Conservation (phyloP, 2,888 invertebrate species). For the Tetanocera ferruginea region DNA sequence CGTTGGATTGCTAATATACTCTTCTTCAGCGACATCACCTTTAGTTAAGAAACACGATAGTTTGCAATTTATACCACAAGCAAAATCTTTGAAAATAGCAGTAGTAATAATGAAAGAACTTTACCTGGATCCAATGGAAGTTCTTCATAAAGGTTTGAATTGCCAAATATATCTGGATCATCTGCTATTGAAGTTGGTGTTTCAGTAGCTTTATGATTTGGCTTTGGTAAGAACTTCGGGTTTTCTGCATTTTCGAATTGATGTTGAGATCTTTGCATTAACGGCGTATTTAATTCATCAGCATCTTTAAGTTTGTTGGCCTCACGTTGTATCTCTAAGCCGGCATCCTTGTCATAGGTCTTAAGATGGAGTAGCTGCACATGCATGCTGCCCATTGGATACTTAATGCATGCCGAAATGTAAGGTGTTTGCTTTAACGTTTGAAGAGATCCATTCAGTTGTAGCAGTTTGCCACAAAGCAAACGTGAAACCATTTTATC, state of each 20-base stretch:
- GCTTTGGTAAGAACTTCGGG: background rate
- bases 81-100: too few species aligned
- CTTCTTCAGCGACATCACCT: slow-evolving; percentile 75
- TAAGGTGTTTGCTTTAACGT: background rate
- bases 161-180: slow-evolving; percentile 61
- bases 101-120: background rate
- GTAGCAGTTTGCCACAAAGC: background rate
- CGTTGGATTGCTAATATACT: slow-evolving; percentile 71
- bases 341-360: slow-evolving; percentile 59
- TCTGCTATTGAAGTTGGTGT: background rate
- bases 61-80: too few species aligned
- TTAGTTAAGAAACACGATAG: background rate
- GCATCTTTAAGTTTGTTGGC: slow-evolving; percentile 45
- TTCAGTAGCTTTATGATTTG: background rate
- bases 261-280: background rate
- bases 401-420: background rate
- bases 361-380: slow-evolving; percentile 55
- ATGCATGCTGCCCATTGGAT: background rate
- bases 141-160: slow-evolving; percentile 46
- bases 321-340: slow-evolving; percentile 51
- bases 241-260: background rate
- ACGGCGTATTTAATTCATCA: background rate
- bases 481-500: slow-evolving; percentile 16
- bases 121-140: slow-evolving; percentile 19
- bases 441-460: background rate